Percentiles rank a stretch among this genome's conserved stretches.
Evolutionary conservation across 2,888 invertebrate species (phyloP).

Genomic region (Drymonia ruficornis): DNA sequence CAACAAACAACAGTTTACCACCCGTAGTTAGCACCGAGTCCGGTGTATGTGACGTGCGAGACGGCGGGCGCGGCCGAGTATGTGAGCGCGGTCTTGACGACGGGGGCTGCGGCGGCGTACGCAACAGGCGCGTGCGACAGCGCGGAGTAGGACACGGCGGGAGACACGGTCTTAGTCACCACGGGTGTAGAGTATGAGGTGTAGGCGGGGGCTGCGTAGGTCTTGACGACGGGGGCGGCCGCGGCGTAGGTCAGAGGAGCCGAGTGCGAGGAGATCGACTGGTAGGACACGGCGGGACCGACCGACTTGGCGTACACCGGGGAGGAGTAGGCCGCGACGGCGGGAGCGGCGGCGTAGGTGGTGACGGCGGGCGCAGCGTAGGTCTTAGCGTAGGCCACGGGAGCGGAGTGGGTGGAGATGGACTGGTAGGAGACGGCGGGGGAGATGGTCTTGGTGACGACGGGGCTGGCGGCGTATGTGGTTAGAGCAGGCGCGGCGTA

Average conservation of each 20-base stretch:
- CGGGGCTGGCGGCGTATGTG: constrained; percentile 49
- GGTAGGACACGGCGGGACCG: constrained; percentile 59
- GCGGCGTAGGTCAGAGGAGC: constrained; percentile 54
- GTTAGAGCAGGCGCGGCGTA: constrained; percentile 63
- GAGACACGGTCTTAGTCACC: constrained; percentile 50
- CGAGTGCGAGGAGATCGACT: constrained; percentile 68
- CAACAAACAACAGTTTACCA: constrained; percentile 58
- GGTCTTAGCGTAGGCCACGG: constrained; percentile 48
- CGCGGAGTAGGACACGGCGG: constrained; percentile 48
- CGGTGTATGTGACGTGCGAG: constrained; percentile 87
- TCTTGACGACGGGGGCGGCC: constrained; percentile 40
- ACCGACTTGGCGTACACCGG: constrained; percentile 56
- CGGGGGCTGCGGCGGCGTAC: constrained; percentile 37
- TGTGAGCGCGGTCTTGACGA: constrained; percentile 57
- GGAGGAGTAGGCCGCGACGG: constrained; percentile 20
- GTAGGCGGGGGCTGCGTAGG: constrained; percentile 41
- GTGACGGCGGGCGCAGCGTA: constrained; percentile 45
- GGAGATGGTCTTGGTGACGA: constrained; percentile 86
- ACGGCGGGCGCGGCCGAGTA: constrained; percentile 86
- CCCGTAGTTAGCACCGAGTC: constrained; percentile 79
- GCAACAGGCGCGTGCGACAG: constrained; percentile 41
- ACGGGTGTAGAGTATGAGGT: constrained; percentile 42
- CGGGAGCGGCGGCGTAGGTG: constrained; percentile 52
- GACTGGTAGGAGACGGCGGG: constrained; percentile 65
- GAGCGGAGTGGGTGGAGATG: constrained; percentile 59